Conservation (phyloP, 2,113 vertebrate species). For the Ovis aries region DNA sequence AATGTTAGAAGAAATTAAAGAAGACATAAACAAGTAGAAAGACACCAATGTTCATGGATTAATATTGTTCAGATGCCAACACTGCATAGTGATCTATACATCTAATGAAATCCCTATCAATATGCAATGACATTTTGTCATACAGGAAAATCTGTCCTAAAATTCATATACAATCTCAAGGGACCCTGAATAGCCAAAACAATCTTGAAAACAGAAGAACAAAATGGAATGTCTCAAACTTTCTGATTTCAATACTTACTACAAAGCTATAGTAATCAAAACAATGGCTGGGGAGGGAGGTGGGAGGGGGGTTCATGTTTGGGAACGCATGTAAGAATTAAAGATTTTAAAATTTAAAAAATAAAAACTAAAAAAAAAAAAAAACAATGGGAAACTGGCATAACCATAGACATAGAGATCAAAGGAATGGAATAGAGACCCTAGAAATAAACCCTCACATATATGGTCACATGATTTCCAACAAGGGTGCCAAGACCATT, state of each 20-base stretch:
- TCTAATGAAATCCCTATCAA: background rate
- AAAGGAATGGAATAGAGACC: background rate
- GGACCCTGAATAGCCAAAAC: background rate
- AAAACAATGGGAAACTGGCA: background rate
- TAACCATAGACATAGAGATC: background rate
- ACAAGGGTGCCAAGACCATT: background rate
- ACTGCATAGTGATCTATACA: background rate
- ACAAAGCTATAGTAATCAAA: background rate
- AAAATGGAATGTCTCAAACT: background rate
- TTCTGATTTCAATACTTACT: background rate
- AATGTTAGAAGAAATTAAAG: background rate
- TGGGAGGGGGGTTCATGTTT: no score
- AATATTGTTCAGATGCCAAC: background rate
- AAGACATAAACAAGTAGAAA: background rate
- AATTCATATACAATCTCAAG: background rate
- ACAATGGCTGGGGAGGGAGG: no score
- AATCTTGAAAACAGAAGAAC: background rate
- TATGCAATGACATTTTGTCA: background rate
- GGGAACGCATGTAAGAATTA: no score
- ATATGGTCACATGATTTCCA: background rate
- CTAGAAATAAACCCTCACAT: background rate
- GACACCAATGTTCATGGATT: background rate
- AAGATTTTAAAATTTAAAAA: no score
- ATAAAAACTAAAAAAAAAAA: no score
- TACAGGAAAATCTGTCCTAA: background rate